Evolutionary conservation across 2,888 invertebrate genomes (phyloP).

Genomic region (Agrypnus murinus): DNA sequence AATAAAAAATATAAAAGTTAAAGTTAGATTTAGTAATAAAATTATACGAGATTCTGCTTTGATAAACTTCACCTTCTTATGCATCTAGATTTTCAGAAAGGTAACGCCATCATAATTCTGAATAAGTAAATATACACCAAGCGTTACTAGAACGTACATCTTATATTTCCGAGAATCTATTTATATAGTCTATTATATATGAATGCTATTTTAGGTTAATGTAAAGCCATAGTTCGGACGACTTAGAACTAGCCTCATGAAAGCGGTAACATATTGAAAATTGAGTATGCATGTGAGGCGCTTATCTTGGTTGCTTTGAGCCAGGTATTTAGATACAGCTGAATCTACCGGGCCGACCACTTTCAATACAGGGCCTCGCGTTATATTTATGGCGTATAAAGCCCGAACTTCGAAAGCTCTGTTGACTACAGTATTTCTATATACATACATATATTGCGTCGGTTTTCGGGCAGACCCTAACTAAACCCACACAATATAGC

Average conservation of each 20-base stretch:
- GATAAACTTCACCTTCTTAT: no score
- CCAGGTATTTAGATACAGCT: constrained; percentile 58
- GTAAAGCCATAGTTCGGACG: constrained; percentile 4
- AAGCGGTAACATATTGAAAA: constrained; percentile 54
- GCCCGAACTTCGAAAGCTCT: constrained; percentile 60
- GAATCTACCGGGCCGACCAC: constrained; percentile 54
- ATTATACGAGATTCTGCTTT: no score
- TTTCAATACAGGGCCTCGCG: constrained; percentile 62
- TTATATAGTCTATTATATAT: no score
- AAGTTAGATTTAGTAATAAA: no score
- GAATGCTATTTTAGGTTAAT: no score
- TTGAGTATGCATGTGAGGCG: constrained; percentile 60
- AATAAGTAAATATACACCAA: no score
- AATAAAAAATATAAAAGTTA: no score
- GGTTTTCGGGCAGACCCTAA: constrained; percentile 17
- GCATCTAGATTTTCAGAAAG: no score
- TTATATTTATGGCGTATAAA: constrained; percentile 64
- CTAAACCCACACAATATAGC: constrained; percentile 27
- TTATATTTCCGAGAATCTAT: no score
- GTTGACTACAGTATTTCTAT: constrained; percentile 56
- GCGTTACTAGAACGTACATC: no score
- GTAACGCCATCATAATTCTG: no score
- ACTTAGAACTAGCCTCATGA: constrained; percentile 16
- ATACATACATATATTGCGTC: constrained; percentile 17
- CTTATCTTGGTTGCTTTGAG: constrained; percentile 55